Conservation (phyloP, 2,797 vertebrate genomes). For the Gorsachius magnificus region DNA sequence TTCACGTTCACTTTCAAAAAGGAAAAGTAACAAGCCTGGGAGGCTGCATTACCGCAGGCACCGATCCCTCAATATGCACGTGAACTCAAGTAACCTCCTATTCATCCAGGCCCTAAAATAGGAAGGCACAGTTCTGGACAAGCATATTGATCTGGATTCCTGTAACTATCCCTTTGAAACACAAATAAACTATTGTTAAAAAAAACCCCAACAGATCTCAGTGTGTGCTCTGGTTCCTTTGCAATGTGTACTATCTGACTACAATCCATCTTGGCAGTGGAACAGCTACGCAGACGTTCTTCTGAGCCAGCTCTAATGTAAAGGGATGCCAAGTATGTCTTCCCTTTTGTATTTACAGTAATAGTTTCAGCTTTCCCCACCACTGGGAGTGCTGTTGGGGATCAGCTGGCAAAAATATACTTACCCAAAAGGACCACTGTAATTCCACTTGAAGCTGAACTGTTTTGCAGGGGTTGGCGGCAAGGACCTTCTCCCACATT, state of each 20-base stretch:
- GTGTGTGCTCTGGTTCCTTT: constrained; percentile 66
- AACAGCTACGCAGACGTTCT: constrained; percentile 66
- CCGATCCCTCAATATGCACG: constrained; percentile 54
- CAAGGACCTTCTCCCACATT: constrained; percentile 57
- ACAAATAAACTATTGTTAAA: constrained; percentile 71
- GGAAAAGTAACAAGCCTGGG: constrained; percentile 41
- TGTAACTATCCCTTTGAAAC: constrained; percentile 71
- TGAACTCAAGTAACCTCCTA: constrained; percentile 68
- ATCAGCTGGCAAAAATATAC: constrained; percentile 52
- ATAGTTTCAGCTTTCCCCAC: constrained; percentile 59
- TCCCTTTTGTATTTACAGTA: constrained; percentile 71
- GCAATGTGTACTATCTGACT: constrained; percentile 70
- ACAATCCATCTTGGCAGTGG: constrained; percentile 64
- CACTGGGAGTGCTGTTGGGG: constrained; percentile 57
- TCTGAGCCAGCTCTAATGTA: constrained; percentile 69
- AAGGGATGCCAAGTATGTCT: constrained; percentile 68
- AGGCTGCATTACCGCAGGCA: constrained; percentile 37
- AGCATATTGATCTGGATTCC: constrained; percentile 71
- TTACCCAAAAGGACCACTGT: constrained; percentile 52
- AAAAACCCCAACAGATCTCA: constrained; percentile 66
- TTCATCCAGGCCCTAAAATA: constrained; percentile 66
- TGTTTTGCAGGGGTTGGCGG: constrained; percentile 49
- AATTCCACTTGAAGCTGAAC: constrained; percentile 47
- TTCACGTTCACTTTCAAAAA: constrained; percentile 51
- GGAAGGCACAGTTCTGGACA: constrained; percentile 61